phyloP scores from a whole-genome alignment of 2,888 invertebrate species.

The Parnassius smintheus region DNA sequence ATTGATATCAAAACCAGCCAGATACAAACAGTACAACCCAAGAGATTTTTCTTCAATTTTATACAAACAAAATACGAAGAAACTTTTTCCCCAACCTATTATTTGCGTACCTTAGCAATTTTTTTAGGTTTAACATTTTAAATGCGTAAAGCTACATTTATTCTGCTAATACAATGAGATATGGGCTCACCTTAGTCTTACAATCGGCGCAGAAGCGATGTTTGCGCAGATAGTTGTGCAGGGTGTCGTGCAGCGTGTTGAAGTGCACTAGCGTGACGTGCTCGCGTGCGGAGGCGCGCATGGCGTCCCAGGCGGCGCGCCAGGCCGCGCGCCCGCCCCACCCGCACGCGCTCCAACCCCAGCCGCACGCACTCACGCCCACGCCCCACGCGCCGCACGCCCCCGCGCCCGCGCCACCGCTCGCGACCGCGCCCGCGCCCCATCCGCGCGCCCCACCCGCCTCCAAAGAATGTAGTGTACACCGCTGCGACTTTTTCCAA shows the following conservation, averaged over 20 bases:
- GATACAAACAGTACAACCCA: too few species aligned
- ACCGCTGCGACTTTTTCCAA: constrained; percentile 93
- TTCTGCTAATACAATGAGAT: too few species aligned
- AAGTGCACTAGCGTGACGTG: constrained; percentile 94
- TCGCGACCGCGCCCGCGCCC: constrained; percentile 86
- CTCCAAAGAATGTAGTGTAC: constrained; percentile 94
- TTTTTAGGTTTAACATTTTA: too few species aligned
- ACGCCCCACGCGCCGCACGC: constrained; percentile 74
- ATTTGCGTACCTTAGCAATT: too few species aligned
- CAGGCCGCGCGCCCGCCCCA: constrained; percentile 84
- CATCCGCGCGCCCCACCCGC: constrained; percentile 89
- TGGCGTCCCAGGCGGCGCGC: constrained; percentile 92
- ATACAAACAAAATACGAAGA: too few species aligned
- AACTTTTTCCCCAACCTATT: too few species aligned
- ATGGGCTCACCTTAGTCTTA: constrained; percentile 88
- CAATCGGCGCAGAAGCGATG: constrained; percentile 97
- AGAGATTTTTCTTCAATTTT: too few species aligned
- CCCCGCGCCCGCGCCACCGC: constrained; percentile 79
- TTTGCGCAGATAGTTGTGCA: constrained; percentile 94
- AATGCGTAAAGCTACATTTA: too few species aligned
- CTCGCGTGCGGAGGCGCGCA: constrained; percentile 89
- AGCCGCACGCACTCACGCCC: constrained; percentile 86
- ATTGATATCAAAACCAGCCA: too few species aligned
- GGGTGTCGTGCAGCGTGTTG: constrained; percentile 89
- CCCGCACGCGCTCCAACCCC: constrained; percentile 90